A percentile compares a stretch with the other conserved stretches of the same genome.
These are phyloP conservation scores for Stomatorhinus walkeri DNA, from an alignment of 2,797 vertebrate species.

Conservation along the genomic window DNA sequence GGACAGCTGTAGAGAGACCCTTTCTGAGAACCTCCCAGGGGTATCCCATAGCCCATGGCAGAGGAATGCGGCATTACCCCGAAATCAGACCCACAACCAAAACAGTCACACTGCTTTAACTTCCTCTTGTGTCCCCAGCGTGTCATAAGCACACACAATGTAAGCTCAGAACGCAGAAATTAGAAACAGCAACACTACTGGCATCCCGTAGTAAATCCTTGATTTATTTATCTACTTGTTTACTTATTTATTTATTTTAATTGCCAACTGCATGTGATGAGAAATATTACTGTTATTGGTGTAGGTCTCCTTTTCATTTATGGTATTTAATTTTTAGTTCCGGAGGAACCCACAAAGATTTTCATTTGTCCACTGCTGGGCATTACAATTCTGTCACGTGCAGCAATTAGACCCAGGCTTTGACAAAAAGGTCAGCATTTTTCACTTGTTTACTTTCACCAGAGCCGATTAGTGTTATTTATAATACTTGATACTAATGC, in stretches of 20 bases:
- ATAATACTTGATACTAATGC: constrained; percentile 26
- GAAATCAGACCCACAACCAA: neutral
- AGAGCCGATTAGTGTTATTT: constrained; percentile 25
- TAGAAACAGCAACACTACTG: neutral
- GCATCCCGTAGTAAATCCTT: neutral
- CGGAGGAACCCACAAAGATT: neutral
- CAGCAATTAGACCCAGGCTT: constrained; percentile 15
- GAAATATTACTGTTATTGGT: neutral
- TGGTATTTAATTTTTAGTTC: constrained; percentile 10
- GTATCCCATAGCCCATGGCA: neutral
- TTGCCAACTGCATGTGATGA: constrained; percentile 2
- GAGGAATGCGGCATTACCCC: neutral
- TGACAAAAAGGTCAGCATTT: constrained; percentile 26
- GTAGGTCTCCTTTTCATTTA: constrained; percentile 1
- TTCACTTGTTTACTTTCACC: constrained; percentile 19
- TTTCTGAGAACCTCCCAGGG: neutral
- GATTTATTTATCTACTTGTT: neutral
- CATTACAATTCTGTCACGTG: constrained; percentile 22
- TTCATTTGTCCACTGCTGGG: constrained; percentile 11
- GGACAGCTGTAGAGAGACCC: neutral
- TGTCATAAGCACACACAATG: neutral
- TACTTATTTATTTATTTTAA: constrained; percentile 5
- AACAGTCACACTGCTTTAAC: neutral
- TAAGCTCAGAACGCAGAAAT: neutral
- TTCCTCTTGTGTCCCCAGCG: neutral